Base-by-base conservation (phyloP, 1,140 invertebrate species). In the Drosophila kanapiae region DNA sequence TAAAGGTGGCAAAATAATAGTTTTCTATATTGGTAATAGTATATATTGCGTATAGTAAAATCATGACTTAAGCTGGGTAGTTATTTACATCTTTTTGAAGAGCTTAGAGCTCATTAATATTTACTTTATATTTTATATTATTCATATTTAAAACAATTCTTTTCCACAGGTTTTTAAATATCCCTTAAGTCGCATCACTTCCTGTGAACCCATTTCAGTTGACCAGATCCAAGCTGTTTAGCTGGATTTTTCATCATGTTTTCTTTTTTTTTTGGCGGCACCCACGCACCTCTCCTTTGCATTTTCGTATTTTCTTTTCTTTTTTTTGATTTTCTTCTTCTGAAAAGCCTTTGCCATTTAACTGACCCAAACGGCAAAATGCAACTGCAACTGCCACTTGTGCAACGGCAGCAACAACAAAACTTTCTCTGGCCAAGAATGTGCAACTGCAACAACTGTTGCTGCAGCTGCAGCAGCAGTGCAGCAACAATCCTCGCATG, bases 341-440 rank as follows among this genome's bases (percentile, higher is more conserved):
- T 18, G 35, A 48, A 48, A 78, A 75, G 75, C 81, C 57, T 83
- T 83, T 83, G 81, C 81, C 70, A 83, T 84, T 80, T 80, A 80
- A 71, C 65, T 80, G 81, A 83, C 81, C 78, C 78, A 81, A 80
- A 69, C 74, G 54, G 65, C 60, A 37, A 65, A 65, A 63, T 53
- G 38, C 48, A 53, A 53, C 48, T 48, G 65, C 72, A 76, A 75
- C 72, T 76, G 84, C 80, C 77, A 88, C 80, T 82, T 80, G 79
- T 76, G 75, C 82, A 72, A 60, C 64, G 43, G 38, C 72, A 67
- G 58, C 57, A 80, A 86, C 69, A 86, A 85, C 54, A 78, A 87
- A 87, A 88, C 84, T 88, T 88, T 88, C 84, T 88, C 84, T 88
- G 69, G 59, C 80, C 85, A 88, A 88, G 84, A 88, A 88, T 88